These are phyloP conservation scores for Acinonyx jubatus DNA, from an alignment of 2,113 vertebrate genomes.

Conservation along the genomic window DNA sequence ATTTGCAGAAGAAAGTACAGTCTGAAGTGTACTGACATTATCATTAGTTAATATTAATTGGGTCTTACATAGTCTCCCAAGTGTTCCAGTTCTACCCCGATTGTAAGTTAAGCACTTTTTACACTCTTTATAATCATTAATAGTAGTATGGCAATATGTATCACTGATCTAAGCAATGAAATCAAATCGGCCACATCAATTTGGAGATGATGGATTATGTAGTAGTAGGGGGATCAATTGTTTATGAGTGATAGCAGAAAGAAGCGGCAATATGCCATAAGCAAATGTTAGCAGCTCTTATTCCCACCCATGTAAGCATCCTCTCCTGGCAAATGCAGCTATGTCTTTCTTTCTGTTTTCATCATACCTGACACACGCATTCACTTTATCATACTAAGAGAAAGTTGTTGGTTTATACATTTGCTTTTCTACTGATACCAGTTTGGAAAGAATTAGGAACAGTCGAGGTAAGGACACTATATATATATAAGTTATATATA, in stretches of 20 bases:
- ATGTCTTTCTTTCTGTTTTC: not conserved
- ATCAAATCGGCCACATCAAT: not conserved
- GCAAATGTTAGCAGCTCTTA: not conserved
- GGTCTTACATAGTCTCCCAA: not conserved
- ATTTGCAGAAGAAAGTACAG: not conserved
- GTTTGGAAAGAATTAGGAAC: not conserved
- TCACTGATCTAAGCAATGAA: not conserved
- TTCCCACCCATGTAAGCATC: not conserved
- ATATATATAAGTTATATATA: too few species aligned
- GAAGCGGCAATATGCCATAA: not conserved
- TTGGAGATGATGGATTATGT: not conserved
- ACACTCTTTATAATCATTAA: not conserved
- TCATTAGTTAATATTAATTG: conserved; percentile 30
- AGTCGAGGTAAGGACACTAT: too few species aligned
- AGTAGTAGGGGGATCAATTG: not conserved
- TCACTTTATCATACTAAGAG: not conserved
- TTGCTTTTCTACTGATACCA: not conserved
- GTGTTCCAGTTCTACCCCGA: not conserved
- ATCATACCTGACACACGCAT: not conserved
- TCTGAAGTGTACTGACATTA: not conserved
- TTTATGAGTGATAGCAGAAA: not conserved
- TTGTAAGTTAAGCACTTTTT: not conserved
- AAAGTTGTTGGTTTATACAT: not conserved
- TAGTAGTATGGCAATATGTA: not conserved
- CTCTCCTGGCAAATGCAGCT: not conserved